Percentiles rank a stretch among this genome's conserved stretches.
Evolutionary conservation across 2,888 invertebrate genomes (phyloP).

Genomic region (Drosophila antonietae): DNA sequence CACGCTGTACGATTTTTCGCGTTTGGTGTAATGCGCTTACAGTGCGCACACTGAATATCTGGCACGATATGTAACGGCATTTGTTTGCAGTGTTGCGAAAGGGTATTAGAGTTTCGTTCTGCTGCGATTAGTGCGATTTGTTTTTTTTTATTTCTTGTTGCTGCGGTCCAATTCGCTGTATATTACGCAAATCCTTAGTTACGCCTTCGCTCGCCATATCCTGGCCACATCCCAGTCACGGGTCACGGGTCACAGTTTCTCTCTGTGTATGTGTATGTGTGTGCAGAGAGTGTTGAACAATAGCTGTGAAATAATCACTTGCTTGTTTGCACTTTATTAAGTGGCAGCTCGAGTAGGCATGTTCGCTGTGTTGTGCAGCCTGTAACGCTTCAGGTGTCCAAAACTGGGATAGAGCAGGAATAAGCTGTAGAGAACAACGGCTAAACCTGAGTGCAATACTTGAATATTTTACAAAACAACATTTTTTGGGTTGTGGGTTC

Average conservation of each 20-base stretch:
- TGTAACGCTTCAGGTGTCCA: conserved; percentile 22
- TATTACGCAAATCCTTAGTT: conserved; percentile 75
- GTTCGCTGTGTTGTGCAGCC: conserved; percentile 21
- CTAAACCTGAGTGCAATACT: neutral
- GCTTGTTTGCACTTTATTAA: conserved; percentile 78
- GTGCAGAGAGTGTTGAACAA: conserved; percentile 58
- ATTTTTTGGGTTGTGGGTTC: neutral
- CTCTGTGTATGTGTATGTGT: conserved; percentile 2
- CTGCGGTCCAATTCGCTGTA: conserved; percentile 50
- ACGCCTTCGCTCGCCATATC: conserved; percentile 29
- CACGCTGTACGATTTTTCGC: conserved; percentile 50
- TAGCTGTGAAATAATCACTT: conserved; percentile 78
- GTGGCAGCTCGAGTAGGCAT: conserved; percentile 33
- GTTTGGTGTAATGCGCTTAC: conserved; percentile 8
- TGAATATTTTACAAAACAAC: conserved; percentile 5
- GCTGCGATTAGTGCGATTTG: neutral
- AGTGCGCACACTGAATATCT: neutral
- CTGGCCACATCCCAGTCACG: conserved; percentile 18
- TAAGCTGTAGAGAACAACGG: too few species aligned
- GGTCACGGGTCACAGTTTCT: conserved; percentile 5
- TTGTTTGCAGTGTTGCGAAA: neutral
- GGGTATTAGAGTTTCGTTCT: conserved; percentile 20
- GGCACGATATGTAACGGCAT: neutral
- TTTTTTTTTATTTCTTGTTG: conserved; percentile 16
- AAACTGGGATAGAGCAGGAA: neutral